These are phyloP conservation scores for Tortrix viridana DNA, from an alignment of 2,888 invertebrate genomes.

Conservation along the genomic window DNA sequence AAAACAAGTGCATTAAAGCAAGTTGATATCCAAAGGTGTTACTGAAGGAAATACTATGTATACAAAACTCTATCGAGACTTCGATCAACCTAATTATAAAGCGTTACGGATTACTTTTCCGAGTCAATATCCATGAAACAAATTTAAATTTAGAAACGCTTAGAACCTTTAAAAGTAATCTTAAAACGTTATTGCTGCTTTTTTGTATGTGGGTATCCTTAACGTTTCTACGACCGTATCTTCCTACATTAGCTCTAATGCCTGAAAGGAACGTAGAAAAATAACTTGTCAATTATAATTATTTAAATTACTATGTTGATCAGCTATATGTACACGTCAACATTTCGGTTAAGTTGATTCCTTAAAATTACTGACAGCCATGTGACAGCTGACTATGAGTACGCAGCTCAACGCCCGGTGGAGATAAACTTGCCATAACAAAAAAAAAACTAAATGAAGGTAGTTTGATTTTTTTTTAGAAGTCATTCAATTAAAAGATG, in stretches of 20 bases:
- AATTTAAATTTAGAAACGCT: conserved; percentile 57
- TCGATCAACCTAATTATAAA: conserved; percentile 83
- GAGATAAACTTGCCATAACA: conserved; percentile 74
- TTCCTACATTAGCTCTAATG: conserved; percentile 59
- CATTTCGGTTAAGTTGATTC: conserved; percentile 77
- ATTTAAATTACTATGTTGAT: conserved; percentile 81
- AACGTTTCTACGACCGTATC: conserved; percentile 52
- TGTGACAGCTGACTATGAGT: conserved; percentile 84
- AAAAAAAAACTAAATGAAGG: conserved; percentile 44
- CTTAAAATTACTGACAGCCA: conserved; percentile 84
- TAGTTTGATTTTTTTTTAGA: background rate
- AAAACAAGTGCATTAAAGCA: conserved; percentile 70
- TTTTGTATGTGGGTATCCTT: conserved; percentile 39
- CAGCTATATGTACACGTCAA: conserved; percentile 83
- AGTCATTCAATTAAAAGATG: too few relatives aligned
- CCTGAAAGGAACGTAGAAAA: conserved; percentile 81
- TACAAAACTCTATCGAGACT: conserved; percentile 72
- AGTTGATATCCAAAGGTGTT: conserved; percentile 50
- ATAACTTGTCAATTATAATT: conserved; percentile 81
- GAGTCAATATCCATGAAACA: conserved; percentile 64
- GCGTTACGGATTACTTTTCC: conserved; percentile 76
- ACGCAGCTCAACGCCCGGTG: conserved; percentile 71
- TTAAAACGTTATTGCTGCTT: conserved; percentile 30
- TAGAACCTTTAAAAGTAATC: conserved; percentile 28
- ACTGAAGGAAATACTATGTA: conserved; percentile 66